These are phyloP conservation scores for Lacanobia oleracea DNA, from an alignment of 2,888 invertebrate species.

Conservation along the genomic window DNA sequence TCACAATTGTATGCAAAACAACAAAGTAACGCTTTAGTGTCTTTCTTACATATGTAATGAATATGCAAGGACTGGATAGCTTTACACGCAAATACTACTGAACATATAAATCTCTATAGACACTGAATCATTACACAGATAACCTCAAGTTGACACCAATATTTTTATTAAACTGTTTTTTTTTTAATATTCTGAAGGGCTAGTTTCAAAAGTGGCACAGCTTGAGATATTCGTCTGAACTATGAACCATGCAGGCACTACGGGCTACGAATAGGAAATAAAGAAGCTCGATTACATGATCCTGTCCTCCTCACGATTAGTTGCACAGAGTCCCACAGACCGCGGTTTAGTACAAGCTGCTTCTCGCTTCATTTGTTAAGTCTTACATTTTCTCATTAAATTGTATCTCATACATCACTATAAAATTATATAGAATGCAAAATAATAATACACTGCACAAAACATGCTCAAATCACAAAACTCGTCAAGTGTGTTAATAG, in stretches of 20 bases:
- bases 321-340: slow-evolving; percentile 58
- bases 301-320: slow-evolving; percentile 39
- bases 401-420: slow-evolving; percentile 41
- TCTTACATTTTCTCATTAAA: slow-evolving; percentile 31
- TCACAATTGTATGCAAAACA: slow-evolving; percentile 17
- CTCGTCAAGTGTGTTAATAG: slow-evolving; percentile 75
- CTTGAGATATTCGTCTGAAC: slow-evolving; percentile 51
- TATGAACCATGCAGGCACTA: slow-evolving; percentile 66
- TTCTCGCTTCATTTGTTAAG: slow-evolving; percentile 54
- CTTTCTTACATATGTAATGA: neutral
- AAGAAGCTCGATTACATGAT: slow-evolving; percentile 57
- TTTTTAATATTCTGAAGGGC: neutral
- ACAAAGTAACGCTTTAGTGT: slow-evolving; percentile 44
- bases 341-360: slow-evolving; percentile 63
- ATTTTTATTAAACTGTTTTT: neutral
- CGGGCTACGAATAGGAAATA: slow-evolving; percentile 57
- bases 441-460: slow-evolving; percentile 76
- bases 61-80: neutral
- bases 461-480: slow-evolving; percentile 80
- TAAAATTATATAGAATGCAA: slow-evolving; percentile 70
- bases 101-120: slow-evolving; percentile 17
- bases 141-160: slow-evolving; percentile 54
- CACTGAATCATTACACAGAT: slow-evolving; percentile 55
- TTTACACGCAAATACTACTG: neutral
- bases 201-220: slow-evolving; percentile 28